phyloP scores from a whole-genome alignment of 1,140 invertebrate species.

The Tetragonula clypearis region DNA sequence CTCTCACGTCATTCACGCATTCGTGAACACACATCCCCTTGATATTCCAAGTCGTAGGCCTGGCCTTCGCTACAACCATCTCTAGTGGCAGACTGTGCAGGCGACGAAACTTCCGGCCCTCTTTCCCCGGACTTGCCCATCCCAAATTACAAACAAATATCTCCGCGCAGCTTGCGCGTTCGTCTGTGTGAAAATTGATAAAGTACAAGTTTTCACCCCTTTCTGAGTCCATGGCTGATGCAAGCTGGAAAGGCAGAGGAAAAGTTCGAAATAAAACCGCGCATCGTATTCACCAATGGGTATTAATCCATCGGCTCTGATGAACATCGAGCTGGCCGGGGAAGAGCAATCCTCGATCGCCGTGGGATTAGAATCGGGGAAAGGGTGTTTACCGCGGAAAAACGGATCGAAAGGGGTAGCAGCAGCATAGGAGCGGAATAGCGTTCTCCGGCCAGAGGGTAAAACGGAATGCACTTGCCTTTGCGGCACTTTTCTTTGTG shows the following conservation, averaged over 20 bases:
- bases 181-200: too few relatives aligned
- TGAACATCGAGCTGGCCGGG: not conserved
- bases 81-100: too few relatives aligned
- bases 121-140: too few relatives aligned
- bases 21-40: too few relatives aligned
- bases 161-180: too few relatives aligned
- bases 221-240: too few relatives aligned
- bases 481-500: conserved; percentile 9
- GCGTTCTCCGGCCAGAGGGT: not conserved
- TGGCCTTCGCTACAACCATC: too few relatives aligned
- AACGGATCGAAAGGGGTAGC: not conserved
- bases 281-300: not conserved
- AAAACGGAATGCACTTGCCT: conserved; percentile 29
- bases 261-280: not conserved
- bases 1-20: too few relatives aligned
- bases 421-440: not conserved
- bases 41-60: too few relatives aligned
- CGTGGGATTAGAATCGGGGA: not conserved
- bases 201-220: too few relatives aligned
- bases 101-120: too few relatives aligned
- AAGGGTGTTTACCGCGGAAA: conserved; percentile 17
- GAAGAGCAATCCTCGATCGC: not conserved
- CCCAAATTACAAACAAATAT: too few relatives aligned
- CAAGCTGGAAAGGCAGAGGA: rapidly evolving
- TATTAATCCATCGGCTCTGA: not conserved